A percentile compares a stretch with the other conserved stretches of the same genome.
These are phyloP conservation scores for Hirtodrosophila cameraria DNA, from an alignment of 2,888 invertebrate genomes.

Conservation along the genomic window DNA sequence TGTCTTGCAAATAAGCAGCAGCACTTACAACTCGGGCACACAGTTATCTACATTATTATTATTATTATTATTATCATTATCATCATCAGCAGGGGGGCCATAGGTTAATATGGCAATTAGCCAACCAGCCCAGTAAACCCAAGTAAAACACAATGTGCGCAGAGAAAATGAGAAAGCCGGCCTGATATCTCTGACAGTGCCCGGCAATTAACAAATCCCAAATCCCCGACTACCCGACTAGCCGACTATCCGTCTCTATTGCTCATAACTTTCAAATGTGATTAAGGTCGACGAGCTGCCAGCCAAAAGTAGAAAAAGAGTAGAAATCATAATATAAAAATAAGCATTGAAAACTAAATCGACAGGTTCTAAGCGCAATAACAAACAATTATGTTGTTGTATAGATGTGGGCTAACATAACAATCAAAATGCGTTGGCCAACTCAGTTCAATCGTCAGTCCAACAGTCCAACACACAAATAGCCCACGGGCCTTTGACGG, in stretches of 20 bases:
- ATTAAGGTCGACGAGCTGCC: constrained; percentile 65
- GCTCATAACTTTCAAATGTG: constrained; percentile 71
- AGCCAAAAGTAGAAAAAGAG: constrained; percentile 13
- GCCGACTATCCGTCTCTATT: constrained; percentile 5
- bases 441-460: constrained; percentile 8
- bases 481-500: constrained; percentile 18
- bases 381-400: constrained; percentile 54
- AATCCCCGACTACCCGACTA: background rate
- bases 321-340: constrained; percentile 13
- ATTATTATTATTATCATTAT: constrained; percentile 23
- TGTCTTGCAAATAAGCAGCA: constrained; percentile 35
- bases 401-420: constrained; percentile 33
- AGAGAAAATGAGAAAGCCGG: constrained; percentile 54
- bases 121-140: constrained; percentile 41
- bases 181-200: constrained; percentile 5
- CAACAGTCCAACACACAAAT: constrained; percentile 21
- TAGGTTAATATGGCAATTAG: constrained; percentile 76
- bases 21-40: constrained; percentile 59
- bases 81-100: constrained; percentile 47
- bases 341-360: constrained; percentile 35
- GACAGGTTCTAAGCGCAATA: constrained; percentile 62
- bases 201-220: constrained; percentile 41
- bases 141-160: constrained; percentile 4
- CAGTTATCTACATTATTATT: constrained; percentile 45
- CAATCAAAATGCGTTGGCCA: constrained; percentile 30